These are phyloP conservation scores for Latrodectus elegans DNA, from an alignment of 2,888 invertebrate genomes.

Conservation along the genomic window DNA sequence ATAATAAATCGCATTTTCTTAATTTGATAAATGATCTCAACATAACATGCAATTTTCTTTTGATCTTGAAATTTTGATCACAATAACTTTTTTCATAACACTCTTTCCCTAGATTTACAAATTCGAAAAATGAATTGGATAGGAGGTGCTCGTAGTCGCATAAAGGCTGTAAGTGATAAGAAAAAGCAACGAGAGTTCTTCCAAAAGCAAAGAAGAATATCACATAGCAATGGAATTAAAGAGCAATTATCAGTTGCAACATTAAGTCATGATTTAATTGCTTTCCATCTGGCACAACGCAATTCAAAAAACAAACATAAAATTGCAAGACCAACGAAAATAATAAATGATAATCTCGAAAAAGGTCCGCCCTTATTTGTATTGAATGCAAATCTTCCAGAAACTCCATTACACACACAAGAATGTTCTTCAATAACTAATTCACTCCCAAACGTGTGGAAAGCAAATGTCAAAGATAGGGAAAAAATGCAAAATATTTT, in stretches of 20 bases:
- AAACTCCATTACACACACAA: slow-evolving; percentile 15
- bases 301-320: slow-evolving; percentile 15
- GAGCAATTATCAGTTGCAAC: not conserved
- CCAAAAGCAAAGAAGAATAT: slow-evolving; percentile 11
- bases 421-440: not conserved
- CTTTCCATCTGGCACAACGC: slow-evolving; percentile 35
- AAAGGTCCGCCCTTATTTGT: slow-evolving; percentile 5
- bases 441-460: slow-evolving; percentile 9
- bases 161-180: slow-evolving; percentile 21
- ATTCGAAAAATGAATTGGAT: slow-evolving; percentile 46
- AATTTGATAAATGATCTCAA: too few relatives aligned
- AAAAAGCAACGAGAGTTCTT: slow-evolving; percentile 54
- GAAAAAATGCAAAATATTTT: not conserved
- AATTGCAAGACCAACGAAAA: slow-evolving; percentile 11
- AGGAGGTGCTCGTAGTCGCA: slow-evolving; percentile 43
- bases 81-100: too few relatives aligned
- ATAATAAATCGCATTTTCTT: too few relatives aligned
- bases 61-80: too few relatives aligned
- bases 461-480: not conserved
- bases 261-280: slow-evolving; percentile 38
- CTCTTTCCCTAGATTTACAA: not conserved
- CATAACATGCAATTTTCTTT: too few relatives aligned
- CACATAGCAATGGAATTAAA: not conserved
- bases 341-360: slow-evolving; percentile 37
- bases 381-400: slow-evolving; percentile 13